Base-by-base conservation (phyloP, 2,113 vertebrate genomes). In the Noturus placidus region DNA sequence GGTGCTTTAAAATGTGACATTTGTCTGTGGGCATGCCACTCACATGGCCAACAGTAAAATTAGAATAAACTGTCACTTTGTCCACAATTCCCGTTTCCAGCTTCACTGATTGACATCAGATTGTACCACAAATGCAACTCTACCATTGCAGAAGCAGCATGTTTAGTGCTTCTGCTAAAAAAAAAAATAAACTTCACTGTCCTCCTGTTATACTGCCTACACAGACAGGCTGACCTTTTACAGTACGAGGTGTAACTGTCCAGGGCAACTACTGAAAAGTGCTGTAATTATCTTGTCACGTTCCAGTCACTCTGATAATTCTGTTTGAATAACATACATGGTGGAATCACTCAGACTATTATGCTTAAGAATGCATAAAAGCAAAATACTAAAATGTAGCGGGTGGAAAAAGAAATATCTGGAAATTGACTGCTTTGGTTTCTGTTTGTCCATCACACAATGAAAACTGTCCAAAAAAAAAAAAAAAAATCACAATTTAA, bases 231-330 rank as follows among this genome's bases (percentile, higher is more conserved):
- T 79, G 76, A 54, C 76, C 76, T 80, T 80, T 57, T 80, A 57
- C 78, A 80, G 3, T 80, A 80, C 30, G 5, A 57, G 78, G n/a
- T 35, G 30, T 80, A 80, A 80, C 78, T 80, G 78, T 57, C 54
- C 30, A 57, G 78, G 20, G 52, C 78, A 35, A 57, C 54, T 35
- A 54, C 52, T 80, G 17, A 80, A 80, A 30, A 80, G 54, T 5
- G 30, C 30, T 56, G 52, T 35, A 80, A 80, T 80, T 80, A 80
- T 80, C 78, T 80, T 19, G 17, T 80, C 77, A 80, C 35, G 78
- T 80, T 80, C 27, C 76, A 54, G 76, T 15, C 27, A 52, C 76
- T 76, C 38, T 19, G 27, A 78, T 1, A 78, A 52, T 30, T 54
- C 5, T 80, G 15, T 57, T 35, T 52, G 25, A 79, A 30, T 30